phyloP scores from a whole-genome alignment of 1,140 invertebrate genomes.

The Ceratina australensis region DNA sequence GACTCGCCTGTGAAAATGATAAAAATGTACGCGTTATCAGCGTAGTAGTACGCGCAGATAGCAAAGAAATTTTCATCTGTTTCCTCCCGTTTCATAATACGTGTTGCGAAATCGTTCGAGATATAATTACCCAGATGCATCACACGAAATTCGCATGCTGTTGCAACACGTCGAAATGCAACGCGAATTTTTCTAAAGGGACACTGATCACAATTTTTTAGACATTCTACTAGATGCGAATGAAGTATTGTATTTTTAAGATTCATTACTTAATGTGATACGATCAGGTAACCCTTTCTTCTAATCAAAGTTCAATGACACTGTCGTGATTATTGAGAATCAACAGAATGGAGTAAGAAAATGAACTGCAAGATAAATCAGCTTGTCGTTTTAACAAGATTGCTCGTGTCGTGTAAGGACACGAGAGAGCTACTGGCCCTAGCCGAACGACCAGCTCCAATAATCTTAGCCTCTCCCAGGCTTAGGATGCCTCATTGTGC shows the following conservation, averaged over 20 bases:
- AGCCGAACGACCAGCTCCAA: neutral
- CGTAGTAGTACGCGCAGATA: neutral
- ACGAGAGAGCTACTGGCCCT: slow-evolving; percentile 21
- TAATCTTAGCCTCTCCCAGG: slow-evolving; percentile 14
- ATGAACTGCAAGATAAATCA: too few relatives aligned
- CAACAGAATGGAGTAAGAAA: too few relatives aligned
- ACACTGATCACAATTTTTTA: neutral
- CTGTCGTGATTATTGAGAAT: too few relatives aligned
- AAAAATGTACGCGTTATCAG: slow-evolving; percentile 17
- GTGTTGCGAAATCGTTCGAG: slow-evolving; percentile 18
- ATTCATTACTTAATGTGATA: too few relatives aligned
- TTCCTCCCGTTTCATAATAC: slow-evolving; percentile 23
- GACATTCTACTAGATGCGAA: too few relatives aligned
- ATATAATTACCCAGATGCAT: slow-evolving; percentile 25
- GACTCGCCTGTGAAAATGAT: neutral
- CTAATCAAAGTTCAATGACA: too few relatives aligned
- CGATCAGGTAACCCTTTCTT: too few relatives aligned
- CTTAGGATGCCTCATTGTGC: slow-evolving; percentile 28
- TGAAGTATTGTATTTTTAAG: too few relatives aligned
- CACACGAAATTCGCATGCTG: neutral
- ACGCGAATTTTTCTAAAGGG: neutral
- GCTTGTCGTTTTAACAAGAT: neutral
- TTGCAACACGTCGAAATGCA: slow-evolving; percentile 2
- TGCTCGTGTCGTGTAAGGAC: neutral
- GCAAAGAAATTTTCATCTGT: slow-evolving; percentile 31